phyloP scores from a whole-genome alignment of 2,797 vertebrate genomes.

The Linurgus olivaceus region DNA sequence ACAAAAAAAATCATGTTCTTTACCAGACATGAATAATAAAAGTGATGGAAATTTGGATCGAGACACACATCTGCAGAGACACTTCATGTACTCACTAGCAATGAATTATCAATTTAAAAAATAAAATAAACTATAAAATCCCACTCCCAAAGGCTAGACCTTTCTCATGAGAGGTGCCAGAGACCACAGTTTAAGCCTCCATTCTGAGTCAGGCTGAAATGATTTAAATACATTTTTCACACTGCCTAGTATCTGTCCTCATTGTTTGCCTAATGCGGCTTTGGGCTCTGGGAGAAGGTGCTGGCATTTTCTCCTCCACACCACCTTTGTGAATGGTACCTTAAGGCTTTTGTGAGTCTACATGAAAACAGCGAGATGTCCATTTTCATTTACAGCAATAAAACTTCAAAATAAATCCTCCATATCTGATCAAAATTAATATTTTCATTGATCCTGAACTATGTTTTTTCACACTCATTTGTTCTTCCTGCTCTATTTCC shows the following conservation, averaged over 20 bases:
- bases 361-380: not conserved
- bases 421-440: not conserved
- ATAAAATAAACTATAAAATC: not conserved
- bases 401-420: slow-evolving; percentile 2
- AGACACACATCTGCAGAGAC: not conserved
- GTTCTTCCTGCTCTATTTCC: not conserved
- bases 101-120: not conserved
- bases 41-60: not conserved
- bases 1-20: not conserved
- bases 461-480: not conserved
- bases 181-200: not conserved
- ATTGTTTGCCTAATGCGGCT: not conserved
- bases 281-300: not conserved
- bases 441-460: not conserved
- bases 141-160: not conserved
- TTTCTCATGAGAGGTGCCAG: not conserved
- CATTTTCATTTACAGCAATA: not conserved
- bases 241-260: not conserved
- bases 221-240: not conserved
- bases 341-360: not conserved
- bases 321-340: not conserved
- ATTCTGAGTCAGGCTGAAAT: not conserved
- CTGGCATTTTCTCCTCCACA: not conserved
- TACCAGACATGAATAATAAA: not conserved
- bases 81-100: not conserved